phyloP scores from a whole-genome alignment of 1,140 invertebrate genomes.

The Ptiloglossa arizonensis region DNA sequence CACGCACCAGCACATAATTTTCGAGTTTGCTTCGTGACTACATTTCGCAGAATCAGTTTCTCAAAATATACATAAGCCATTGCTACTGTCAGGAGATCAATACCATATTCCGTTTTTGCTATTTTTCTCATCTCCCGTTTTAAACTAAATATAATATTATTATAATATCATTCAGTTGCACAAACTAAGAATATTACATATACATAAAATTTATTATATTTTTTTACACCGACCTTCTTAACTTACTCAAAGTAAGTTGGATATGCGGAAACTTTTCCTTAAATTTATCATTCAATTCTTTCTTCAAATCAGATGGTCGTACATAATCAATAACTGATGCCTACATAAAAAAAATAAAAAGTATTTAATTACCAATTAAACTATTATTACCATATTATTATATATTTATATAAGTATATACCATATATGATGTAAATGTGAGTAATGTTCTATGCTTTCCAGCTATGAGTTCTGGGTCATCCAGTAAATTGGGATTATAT shows the following conservation, averaged over 20 bases:
- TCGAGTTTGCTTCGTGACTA: conserved; percentile 97
- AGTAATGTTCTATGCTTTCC: conserved; percentile 96
- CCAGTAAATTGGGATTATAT: conserved; percentile 94
- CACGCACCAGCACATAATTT: conserved; percentile 98
- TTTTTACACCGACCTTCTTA: conserved; percentile 88
- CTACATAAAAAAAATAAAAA: conserved; percentile 76
- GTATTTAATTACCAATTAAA: conserved; percentile 27
- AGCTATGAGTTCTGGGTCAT: conserved; percentile 97
- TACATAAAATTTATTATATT: not conserved
- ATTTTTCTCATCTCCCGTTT: conserved; percentile 98
- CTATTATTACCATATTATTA: not conserved
- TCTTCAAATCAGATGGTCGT: conserved; percentile 97
- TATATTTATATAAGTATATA: conserved; percentile 66
- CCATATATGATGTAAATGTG: conserved; percentile 97
- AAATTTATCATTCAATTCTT: conserved; percentile 99
- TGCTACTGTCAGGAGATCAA: conserved; percentile 95
- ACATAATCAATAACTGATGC: conserved; percentile 98
- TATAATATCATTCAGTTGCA: not conserved
- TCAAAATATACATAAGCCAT: conserved; percentile 99
- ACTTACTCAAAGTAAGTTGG: conserved; percentile 97
- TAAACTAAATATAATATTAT: conserved; percentile 84
- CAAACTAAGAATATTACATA: not conserved
- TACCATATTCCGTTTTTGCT: conserved; percentile 91
- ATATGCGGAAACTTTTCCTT: conserved; percentile 97
- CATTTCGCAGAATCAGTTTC: conserved; percentile 94